Evolutionary conservation across 2,888 invertebrate species (phyloP), one percentile per base, ranked within the genome.

Genomic region (Coelinius sp.): DNA sequence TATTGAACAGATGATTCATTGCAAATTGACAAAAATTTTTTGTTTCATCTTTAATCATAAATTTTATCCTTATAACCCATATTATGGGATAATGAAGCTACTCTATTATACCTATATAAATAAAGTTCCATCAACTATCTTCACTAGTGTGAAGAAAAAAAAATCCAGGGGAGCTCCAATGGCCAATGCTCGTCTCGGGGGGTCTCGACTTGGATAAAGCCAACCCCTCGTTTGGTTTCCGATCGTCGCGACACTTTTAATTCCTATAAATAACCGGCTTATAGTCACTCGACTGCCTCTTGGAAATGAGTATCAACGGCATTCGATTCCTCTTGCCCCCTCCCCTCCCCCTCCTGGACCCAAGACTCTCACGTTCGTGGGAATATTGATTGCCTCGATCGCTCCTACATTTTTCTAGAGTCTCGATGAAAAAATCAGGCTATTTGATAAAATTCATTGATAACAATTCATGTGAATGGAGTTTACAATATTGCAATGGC

Each of bases 261-360:
- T 75, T 76, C 74, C 76, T 76, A 76, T 75, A 76, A 76, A 76
- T 75, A 76, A 73, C 70, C 70, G 65, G 65, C 70, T 70, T 70
- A 70, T 65, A 70, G 65, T 53, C 70, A 70, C 70, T 70, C 44
- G 53, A 41, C 41, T 70, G 70, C 65, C 41, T 70, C 70, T 70
- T 64, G 35, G 25, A 56, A 46, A 44, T 66, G 66, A 46, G 62
- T 68, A 44, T 56, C 14, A 38, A 27, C 64, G 24, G 52, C 25
- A 63, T 46, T 35, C 56, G 25, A 53, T 53, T 27, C 53, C 25
- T 4, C 53, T 41, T n/a, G 25, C 24, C 2, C 24, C 53, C 2
- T 27, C 53, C 25, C 24, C 12, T 8, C 12, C 3, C 3, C 53
- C 53, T 25, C 24, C 24, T 27, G 53, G 24, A 53, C 53, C 22